Base-by-base conservation (phyloP, 2,113 vertebrate species). In the Neopipo cinnamomea region DNA sequence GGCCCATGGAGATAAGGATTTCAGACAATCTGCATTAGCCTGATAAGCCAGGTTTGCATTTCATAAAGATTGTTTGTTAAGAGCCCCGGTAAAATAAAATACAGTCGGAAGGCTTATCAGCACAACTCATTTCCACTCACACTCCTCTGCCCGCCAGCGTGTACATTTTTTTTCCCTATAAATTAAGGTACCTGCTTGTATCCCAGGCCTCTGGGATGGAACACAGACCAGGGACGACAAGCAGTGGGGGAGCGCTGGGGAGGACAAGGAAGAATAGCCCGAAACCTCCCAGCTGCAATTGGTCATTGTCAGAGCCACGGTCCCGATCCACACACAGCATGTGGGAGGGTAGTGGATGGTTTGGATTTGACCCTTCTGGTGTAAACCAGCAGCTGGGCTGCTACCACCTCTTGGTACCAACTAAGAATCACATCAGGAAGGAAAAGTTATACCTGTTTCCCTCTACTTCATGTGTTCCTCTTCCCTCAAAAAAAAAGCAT, bases 1-100 rank as follows among this genome's bases (percentile, higher is more conserved):
- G 98, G 97, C 96, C 98, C 80, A 21, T 95, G 92, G 97, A 98
- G 99, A 99, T 99, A 98, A 99, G 98, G 97, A 97, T 98, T 99
- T 98, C 98, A 98, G 97, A 98, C 98, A 98, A 96, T 98, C 99
- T 99, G 99, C 98, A 96, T 98, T 98, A 95, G 91, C 70, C 97
- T 95, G 99, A 99, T 99, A 99, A 99, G 98, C 96, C 65, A 82
- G 73, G 96, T 95, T 97, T 96, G 95, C 86, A 95, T 97, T 94
- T 89, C 88, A 94, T 94, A 95, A 96, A 98, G 97, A 96, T 97
- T 94, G 98, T 97, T 97, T 96, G 97, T 91, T 98, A 98, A 98
- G 94, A 96, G 91, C 91, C 89, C 85, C 90, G 46, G 82, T 96
- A 97, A 97, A 98, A 97, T 97, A 97, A 98, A 97, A 98, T 92